Evolutionary conservation across 1,140 invertebrate genomes (phyloP).

Genomic region (Trachymyrmex cornetzi): DNA sequence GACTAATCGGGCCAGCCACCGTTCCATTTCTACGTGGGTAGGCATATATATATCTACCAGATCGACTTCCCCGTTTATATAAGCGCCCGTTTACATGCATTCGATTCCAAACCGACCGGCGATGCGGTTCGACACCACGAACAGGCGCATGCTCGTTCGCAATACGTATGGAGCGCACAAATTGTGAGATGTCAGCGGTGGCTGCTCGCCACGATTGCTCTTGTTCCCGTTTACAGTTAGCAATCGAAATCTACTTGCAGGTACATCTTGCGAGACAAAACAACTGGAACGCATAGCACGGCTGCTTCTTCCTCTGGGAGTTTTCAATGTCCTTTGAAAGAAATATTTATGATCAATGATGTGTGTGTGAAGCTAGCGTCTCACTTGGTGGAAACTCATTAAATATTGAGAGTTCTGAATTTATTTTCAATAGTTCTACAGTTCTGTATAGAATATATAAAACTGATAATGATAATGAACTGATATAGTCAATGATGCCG

Average conservation of each 20-base stretch:
- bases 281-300: slow-evolving; percentile 24
- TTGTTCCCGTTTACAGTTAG: slow-evolving; percentile 50
- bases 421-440: no score
- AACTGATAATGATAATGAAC: no score
- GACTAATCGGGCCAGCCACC: slow-evolving; percentile 74
- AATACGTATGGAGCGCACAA: slow-evolving; percentile 30
- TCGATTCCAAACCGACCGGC: slow-evolving; percentile 26
- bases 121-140: slow-evolving; percentile 51
- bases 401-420: no score
- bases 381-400: no score
- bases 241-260: slow-evolving; percentile 57
- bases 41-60: slow-evolving; percentile 48
- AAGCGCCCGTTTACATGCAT: slow-evolving; percentile 46
- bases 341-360: background rate
- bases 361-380: no score
- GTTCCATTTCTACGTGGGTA: slow-evolving; percentile 68
- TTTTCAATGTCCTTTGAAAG: slow-evolving; percentile 32
- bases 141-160: slow-evolving; percentile 41
- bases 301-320: slow-evolving; percentile 31
- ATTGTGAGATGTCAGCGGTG: slow-evolving; percentile 56
- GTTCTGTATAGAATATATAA: no score
- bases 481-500: background rate
- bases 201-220: background rate
- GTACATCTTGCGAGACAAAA: slow-evolving; percentile 22
- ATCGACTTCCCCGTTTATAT: slow-evolving; percentile 45